Evolutionary conservation across 2,113 vertebrate genomes (phyloP), one percentile per base, ranked within the genome.

Genomic region (Toxotes jaculatrix): DNA sequence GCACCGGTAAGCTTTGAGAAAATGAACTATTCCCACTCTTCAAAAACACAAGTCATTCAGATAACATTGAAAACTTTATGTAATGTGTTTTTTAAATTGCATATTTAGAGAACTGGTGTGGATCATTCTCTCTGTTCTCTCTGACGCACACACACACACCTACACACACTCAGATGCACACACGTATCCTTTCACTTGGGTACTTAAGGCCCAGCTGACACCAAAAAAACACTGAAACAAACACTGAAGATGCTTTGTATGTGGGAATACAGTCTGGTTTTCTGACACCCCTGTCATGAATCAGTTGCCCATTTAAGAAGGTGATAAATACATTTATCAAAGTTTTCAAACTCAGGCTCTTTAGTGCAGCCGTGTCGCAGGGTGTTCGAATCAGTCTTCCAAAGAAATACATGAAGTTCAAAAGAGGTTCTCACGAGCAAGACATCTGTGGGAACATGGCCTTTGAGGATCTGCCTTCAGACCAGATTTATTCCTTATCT

Each of bases 1-100:
- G 90, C 89, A 86, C 32, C 19, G 36, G 80, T 89, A 91, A 89
- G 84, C 80, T 40, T 38, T 49, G 76, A 83, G 80, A 62, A 84
- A 90, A 90, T 85, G 53, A 87, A 32, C 67, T 32, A 11, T 31
- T 36, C 67, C 45, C 63, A 38, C 65, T 78, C 70, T 74, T 83
- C 49, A 73, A 77, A 47, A 71, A 57, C 16, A 34, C 42, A 73
- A 68, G 51, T 67, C 59, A 61, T 76, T 83, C 31, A 61, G 43
- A 80, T 79, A 38, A 73, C 56, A 53, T 17, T 7, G 74, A 51
- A 62, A 70, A 66, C 21, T 74, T 38, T 2, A 0, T 45, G 1
- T 57, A 75, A 85, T 59, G 59, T 61, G 27, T 78, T 84, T 78
- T 55, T 49, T 47, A 81, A 73, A 86, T 85, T 42, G 51, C 19